These are phyloP conservation scores for Geothlypis trichas DNA, from an alignment of 2,113 vertebrate genomes.

Conservation along the genomic window DNA sequence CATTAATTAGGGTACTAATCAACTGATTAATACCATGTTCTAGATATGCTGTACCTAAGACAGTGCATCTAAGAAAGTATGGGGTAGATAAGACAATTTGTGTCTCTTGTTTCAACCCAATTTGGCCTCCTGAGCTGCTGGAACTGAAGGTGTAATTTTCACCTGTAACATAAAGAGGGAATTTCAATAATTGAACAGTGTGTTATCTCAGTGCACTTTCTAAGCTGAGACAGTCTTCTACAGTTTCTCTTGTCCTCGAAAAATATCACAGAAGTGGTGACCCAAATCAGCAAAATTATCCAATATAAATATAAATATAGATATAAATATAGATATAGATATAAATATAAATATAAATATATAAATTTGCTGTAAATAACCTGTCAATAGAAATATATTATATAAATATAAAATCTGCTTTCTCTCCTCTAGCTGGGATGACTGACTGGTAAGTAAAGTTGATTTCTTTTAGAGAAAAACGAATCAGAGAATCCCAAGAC, in stretches of 20 bases:
- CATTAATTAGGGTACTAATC: neutral
- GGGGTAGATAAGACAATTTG: neutral
- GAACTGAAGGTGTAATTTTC: constrained; percentile 1
- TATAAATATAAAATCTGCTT: neutral
- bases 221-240: neutral
- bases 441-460: neutral
- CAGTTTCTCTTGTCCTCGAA: neutral
- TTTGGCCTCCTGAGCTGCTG: neutral
- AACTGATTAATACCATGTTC: neutral
- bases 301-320: neutral
- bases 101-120: neutral
- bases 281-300: neutral
- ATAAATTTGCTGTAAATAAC: too few species aligned
- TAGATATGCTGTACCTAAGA: neutral
- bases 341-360: too few species aligned
- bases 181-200: constrained; percentile 29
- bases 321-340: too few species aligned
- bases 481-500: neutral
- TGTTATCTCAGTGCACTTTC: neutral
- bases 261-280: neutral
- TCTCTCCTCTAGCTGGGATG: neutral
- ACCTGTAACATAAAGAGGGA: constrained; percentile 33
- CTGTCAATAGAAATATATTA: too few species aligned
- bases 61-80: neutral
- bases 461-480: neutral